phyloP scores from a whole-genome alignment of 2,113 vertebrate species.

The Plotosus lineatus region DNA sequence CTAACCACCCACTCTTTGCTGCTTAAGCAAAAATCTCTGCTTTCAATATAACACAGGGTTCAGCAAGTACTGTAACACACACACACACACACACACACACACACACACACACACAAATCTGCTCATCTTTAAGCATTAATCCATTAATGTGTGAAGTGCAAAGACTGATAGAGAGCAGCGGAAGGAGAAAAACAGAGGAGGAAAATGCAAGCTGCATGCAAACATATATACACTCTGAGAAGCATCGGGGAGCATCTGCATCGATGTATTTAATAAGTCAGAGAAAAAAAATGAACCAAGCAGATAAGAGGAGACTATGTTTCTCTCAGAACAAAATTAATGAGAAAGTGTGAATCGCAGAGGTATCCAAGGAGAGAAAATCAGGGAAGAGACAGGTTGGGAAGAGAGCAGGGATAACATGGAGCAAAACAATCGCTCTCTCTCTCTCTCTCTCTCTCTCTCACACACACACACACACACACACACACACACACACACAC shows the following conservation, averaged over 20 bases:
- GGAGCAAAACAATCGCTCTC: constrained; percentile 38
- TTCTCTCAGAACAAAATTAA: constrained; percentile 38
- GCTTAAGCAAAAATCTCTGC: constrained; percentile 47
- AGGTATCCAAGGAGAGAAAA: constrained; percentile 27
- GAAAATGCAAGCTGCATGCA: constrained; percentile 40
- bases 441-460: background rate
- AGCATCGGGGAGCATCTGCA: constrained; percentile 31
- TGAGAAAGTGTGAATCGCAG: constrained; percentile 61
- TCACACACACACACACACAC: background rate
- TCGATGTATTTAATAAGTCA: constrained; percentile 54
- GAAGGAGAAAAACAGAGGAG: constrained; percentile 13
- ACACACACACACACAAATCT: constrained; percentile 22
- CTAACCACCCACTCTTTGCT: constrained; percentile 40
- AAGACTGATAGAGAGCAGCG: constrained; percentile 43
- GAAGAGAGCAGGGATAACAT: background rate
- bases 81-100: background rate
- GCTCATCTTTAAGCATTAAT: constrained; percentile 39
- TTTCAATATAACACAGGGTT: constrained; percentile 19
- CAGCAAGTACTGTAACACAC: constrained; percentile 18
- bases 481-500: constrained; percentile 6
- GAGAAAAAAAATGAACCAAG: constrained; percentile 25
- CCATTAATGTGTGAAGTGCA: constrained; percentile 35
- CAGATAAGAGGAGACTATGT: constrained; percentile 30
- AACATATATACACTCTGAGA: constrained; percentile 28
- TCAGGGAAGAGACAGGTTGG: background rate